A percentile compares a stretch with the other conserved stretches of the same genome.
Evolutionary conservation across 2,888 invertebrate species (phyloP).

Genomic region (Drosophila quinaria): DNA sequence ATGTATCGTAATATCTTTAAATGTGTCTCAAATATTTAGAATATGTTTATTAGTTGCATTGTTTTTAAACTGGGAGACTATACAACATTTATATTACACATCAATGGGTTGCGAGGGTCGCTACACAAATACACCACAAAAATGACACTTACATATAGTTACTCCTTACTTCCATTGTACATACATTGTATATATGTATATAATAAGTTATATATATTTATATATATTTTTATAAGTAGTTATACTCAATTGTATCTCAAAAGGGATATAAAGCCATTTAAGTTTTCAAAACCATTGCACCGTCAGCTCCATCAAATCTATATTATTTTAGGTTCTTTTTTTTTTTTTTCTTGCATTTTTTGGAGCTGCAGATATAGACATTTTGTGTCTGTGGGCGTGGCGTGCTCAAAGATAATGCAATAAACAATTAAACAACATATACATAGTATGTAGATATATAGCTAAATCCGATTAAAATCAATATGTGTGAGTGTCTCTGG

Average conservation of each 20-base stretch:
- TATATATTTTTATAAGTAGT: constrained; percentile 43
- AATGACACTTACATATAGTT: constrained; percentile 61
- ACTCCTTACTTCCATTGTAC: constrained; percentile 54
- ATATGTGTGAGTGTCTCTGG: constrained; percentile 18
- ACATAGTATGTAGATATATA: background rate
- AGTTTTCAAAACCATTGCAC: constrained; percentile 69
- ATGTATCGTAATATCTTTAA: constrained; percentile 1
- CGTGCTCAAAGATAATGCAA: constrained; percentile 21
- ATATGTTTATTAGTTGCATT: constrained; percentile 42
- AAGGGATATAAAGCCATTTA: constrained; percentile 82
- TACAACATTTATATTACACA: constrained; percentile 60
- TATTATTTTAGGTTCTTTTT: background rate
- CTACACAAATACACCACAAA: constrained; percentile 63
- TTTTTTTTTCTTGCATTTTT: background rate
- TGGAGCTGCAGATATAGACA: constrained; percentile 40
- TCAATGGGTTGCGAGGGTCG: constrained; percentile 37
- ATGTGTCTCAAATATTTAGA: constrained; percentile 55
- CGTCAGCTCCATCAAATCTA: constrained; percentile 34
- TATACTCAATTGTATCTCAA: constrained; percentile 76
- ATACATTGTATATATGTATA: constrained; percentile 50
- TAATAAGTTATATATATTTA: constrained; percentile 40
- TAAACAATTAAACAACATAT: constrained; percentile 15
- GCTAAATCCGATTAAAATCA: constrained; percentile 23
- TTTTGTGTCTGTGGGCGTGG: constrained; percentile 21
- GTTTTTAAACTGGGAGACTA: constrained; percentile 18